Base-by-base conservation (phyloP, 2,797 vertebrate species). In the Tangara arthus region DNA sequence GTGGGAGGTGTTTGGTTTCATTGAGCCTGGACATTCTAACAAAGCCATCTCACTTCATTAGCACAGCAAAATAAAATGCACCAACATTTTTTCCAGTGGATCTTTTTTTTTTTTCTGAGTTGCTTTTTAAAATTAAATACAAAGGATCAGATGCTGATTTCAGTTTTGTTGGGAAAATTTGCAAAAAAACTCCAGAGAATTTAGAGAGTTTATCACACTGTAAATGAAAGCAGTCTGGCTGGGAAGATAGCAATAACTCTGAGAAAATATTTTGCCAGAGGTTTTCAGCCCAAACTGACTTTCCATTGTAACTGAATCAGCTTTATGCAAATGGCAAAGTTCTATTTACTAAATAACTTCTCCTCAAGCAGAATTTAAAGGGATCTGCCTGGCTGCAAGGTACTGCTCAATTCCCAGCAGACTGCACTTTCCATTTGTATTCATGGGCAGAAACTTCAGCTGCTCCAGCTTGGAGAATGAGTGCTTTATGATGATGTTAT, bases 301-400 rank as follows among this genome's bases (percentile, higher is more conserved):
- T 82, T 77, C 53, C 59, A 2, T 79, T 82, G 56, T 92, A 80
- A 92, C 76, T 41, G 86, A 95, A 83, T 42, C 61, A 91, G 70
- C 76, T 91, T 87, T 88, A 87, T 86, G 59, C 73, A 86, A 91
- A 93, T 71, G 20, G 7, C 26, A n/a, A 81, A 44, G 47, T 90
- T 83, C 44, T 91, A 9, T 92, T 94, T 93, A 65, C 50, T 64
- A 64, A 93, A 86, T 50, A 87, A 91, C 84, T 92, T 83, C 26
- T 78, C 72, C 47, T 77, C 59, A 35, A 71, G 85, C 56, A 72
- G 52, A 83, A 93, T 78, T 55, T 77, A 23, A 87, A 89, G 60
- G 35, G 68, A 91, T 26, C 35, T 84, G 30, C 23, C 27, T 77
- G 79, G 71, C 82, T 85, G 35, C 66, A 70, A 78, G 63, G 57